These are phyloP conservation scores for Aromia moschata DNA, from an alignment of 2,888 invertebrate species.

Conservation along the genomic window DNA sequence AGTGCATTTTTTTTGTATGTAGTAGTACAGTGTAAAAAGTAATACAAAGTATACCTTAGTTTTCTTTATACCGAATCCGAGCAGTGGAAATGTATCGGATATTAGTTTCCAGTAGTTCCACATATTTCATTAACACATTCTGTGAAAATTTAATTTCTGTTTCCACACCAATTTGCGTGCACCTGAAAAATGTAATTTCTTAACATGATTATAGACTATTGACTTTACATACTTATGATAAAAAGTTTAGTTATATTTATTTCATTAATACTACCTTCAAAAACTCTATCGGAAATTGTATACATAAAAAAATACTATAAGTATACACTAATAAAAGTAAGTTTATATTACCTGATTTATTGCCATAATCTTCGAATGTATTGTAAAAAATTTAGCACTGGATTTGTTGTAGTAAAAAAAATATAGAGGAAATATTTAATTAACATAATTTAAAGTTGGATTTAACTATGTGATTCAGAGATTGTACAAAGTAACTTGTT, in stretches of 20 bases:
- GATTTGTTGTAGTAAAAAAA: slow-evolving; percentile 7
- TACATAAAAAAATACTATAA: too few species aligned
- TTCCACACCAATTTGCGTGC: too few species aligned
- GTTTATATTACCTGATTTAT: slow-evolving; percentile 7
- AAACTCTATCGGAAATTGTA: too few species aligned
- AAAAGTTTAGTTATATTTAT: too few species aligned
- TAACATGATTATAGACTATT: not conserved
- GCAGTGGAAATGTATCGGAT: too few species aligned
- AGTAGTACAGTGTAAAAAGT: not conserved
- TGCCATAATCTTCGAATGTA: slow-evolving; percentile 15
- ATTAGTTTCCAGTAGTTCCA: too few species aligned
- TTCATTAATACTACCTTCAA: too few species aligned
- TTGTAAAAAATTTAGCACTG: slow-evolving; percentile 11
- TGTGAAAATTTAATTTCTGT: too few species aligned
- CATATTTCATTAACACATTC: too few species aligned
- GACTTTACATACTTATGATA: not conserved
- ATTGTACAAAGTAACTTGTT: slow-evolving; percentile 25
- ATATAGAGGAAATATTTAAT: slow-evolving; percentile 8
- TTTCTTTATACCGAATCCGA: too few species aligned
- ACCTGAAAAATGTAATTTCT: not conserved
- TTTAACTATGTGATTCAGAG: slow-evolving; percentile 22
- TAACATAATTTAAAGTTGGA: slow-evolving; percentile 5
- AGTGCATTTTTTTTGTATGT: not conserved
- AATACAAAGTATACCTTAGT: too few species aligned
- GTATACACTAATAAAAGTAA: not conserved